Conservation (phyloP, 2,888 invertebrate species). For the Euzophera pinguis region DNA sequence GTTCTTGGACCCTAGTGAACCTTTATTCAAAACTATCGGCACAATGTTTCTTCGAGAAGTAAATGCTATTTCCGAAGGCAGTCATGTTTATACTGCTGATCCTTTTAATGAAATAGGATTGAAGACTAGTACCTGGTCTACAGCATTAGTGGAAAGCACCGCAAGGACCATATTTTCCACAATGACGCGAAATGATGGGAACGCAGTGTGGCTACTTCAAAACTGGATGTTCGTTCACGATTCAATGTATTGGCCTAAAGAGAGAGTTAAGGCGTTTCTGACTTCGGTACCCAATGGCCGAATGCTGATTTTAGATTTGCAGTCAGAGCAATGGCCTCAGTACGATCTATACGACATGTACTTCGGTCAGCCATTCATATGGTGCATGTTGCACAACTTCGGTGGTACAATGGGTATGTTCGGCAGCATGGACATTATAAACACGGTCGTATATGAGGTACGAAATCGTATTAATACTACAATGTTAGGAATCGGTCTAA, state of each 20-base stretch:
- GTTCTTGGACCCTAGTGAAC: slow-evolving; percentile 89
- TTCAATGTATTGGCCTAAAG: slow-evolving; percentile 82
- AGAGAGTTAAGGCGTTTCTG: slow-evolving; percentile 85
- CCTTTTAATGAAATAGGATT: slow-evolving; percentile 93
- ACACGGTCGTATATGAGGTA: slow-evolving; percentile 81
- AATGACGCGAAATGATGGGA: slow-evolving; percentile 84
- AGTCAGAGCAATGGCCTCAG: slow-evolving; percentile 92
- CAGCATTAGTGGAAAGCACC: slow-evolving; percentile 81
- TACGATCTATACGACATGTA: slow-evolving; percentile 88
- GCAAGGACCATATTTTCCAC: slow-evolving; percentile 85
- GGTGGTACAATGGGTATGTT: slow-evolving; percentile 97
- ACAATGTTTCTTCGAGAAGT: slow-evolving; percentile 84
- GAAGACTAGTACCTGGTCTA: slow-evolving; percentile 75
- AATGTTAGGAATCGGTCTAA: slow-evolving; percentile 94
- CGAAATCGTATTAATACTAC: slow-evolving; percentile 82
- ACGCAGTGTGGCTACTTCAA: slow-evolving; percentile 93
- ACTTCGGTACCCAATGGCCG: slow-evolving; percentile 88
- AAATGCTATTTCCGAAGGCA: slow-evolving; percentile 76
- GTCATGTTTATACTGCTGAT: slow-evolving; percentile 94
- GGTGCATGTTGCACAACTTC: slow-evolving; percentile 98
- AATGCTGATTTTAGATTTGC: slow-evolving; percentile 93
- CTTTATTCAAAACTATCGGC: slow-evolving; percentile 87
- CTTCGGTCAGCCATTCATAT: slow-evolving; percentile 96
- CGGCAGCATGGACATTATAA: slow-evolving; percentile 88
- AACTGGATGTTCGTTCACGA: slow-evolving; percentile 91